Conservation (phyloP, 1,140 invertebrate species). For the Paralvinella palmiformis region DNA sequence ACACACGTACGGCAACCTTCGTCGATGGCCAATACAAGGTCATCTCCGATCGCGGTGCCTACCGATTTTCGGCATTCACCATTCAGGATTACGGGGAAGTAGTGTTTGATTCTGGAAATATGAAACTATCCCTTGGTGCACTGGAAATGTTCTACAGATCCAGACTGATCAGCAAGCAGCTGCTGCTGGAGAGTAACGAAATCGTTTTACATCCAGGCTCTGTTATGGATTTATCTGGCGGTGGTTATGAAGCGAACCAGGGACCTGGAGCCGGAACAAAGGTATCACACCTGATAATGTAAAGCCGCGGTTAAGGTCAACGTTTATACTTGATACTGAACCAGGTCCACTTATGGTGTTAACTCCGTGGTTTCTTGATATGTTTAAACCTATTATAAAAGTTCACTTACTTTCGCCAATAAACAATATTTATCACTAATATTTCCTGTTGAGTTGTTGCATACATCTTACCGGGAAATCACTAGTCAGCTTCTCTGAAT, state of each 20-base stretch:
- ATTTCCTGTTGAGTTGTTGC: too few species aligned
- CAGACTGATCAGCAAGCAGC: conserved; percentile 23
- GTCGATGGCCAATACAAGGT: conserved; percentile 24
- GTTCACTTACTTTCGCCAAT: too few species aligned
- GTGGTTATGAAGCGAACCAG: conserved; percentile 24
- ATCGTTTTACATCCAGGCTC: conserved; percentile 31
- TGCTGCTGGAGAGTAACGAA: conserved; percentile 29
- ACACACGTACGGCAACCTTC: conserved; percentile 27
- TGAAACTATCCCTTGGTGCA: conserved; percentile 23
- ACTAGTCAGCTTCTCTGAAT: too few species aligned
- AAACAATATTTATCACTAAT: too few species aligned
- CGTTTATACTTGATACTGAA: too few species aligned
- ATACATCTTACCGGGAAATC: too few species aligned
- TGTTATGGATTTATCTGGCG: conserved; percentile 25
- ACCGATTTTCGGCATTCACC: conserved; percentile 31
- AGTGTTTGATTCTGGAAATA: conserved; percentile 12
- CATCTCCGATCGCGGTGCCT: conserved; percentile 26
- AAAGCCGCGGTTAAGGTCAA: too few species aligned
- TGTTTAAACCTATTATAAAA: too few species aligned
- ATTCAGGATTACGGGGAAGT: conserved; percentile 29
- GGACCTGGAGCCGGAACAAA: conserved; percentile 29
- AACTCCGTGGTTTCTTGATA: too few species aligned
- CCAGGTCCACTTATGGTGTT: too few species aligned
- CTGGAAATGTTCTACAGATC: conserved; percentile 33
- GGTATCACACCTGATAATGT: too few species aligned